Base-by-base conservation (phyloP, 2,797 vertebrate species). In the Eremophila alpestris region DNA sequence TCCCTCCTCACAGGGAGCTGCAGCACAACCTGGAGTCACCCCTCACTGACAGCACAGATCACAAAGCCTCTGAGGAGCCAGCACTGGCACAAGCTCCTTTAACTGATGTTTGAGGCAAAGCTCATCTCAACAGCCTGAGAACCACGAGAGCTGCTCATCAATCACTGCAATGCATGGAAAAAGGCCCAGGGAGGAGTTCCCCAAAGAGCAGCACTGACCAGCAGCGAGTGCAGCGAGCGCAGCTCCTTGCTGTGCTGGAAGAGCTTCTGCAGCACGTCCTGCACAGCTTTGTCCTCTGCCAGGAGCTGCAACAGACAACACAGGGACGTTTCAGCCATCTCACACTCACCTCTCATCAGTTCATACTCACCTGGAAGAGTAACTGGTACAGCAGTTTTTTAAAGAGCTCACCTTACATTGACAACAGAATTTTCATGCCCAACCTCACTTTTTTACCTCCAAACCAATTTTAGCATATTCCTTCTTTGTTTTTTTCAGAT, bases 201-300 rank as follows among this genome's bases (percentile, higher is more conserved):
- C 38, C 38, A 10, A 38, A 38, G 38, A 38, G 38, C 38, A 38
- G 38, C 5, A 38, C 38, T 38, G 38, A 38, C 99, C 99, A 99
- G 93, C 5, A 99, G 95, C 92, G 92, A 81, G 24, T 99, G 98
- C 88, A 99, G 96, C 0, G 99, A 99, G 32, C 98, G 98, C 63
- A 99, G 97, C 69, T 99, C 99, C 96, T 98, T 99, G 93, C 97
- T 98, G 94, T 97, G 93, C 91, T 98, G 98, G 77, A 98, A 99
- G 68, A 99, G 98, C 74, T 97, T 98, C 94, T 95, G 98, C 62
- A 99, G 93, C 84, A 98, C 88, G 0, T 98, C 98, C 93, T 96
- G 96, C 16, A 98, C 98, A 0, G 95, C 95, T 91, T 97, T 98
- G 75, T 99, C 98, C 90, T 98, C 98, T 67, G 98, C 98, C 27